Percentiles rank a stretch among this genome's conserved stretches.
phyloP scores from a whole-genome alignment of 2,113 vertebrate species.

The Columba livia region DNA sequence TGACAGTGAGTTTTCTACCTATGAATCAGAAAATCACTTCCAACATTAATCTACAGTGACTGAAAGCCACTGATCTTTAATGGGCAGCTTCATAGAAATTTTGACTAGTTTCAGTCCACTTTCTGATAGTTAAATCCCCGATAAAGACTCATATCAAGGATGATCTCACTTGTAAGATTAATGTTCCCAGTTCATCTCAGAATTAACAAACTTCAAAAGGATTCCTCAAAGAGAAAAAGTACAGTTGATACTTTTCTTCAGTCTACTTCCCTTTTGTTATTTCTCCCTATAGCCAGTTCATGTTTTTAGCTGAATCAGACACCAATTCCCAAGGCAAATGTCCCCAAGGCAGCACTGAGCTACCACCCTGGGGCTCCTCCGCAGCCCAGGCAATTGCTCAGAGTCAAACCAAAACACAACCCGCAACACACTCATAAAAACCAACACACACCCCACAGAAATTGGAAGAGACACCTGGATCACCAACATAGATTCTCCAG shows the following conservation, averaged over 20 bases:
- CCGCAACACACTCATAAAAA: too few relatives aligned
- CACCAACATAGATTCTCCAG: not conserved
- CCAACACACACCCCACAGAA: not conserved
- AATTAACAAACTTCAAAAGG: not conserved
- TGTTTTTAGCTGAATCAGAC: constrained; percentile 28
- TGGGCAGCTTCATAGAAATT: not conserved
- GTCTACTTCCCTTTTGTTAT: constrained; percentile 21
- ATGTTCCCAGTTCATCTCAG: constrained; percentile 1
- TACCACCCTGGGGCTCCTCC: not conserved
- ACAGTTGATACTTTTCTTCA: not conserved
- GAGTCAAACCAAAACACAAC: not conserved
- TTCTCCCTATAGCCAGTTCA: not conserved
- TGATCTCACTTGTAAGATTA: constrained; percentile 1
- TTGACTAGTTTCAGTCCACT: not conserved
- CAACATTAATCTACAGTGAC: not conserved
- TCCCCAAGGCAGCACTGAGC: not conserved
- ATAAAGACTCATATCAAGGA: not conserved
- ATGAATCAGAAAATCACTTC: constrained; percentile 28
- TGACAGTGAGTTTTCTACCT: not conserved
- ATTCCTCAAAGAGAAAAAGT: not conserved
- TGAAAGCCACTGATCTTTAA: not conserved
- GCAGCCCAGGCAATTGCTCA: not conserved
- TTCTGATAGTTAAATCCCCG: not conserved
- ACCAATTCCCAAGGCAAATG: not conserved
- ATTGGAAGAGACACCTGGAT: not conserved